Percentiles rank a stretch among this genome's conserved stretches.
Evolutionary conservation across 1,140 invertebrate genomes (phyloP).

Genomic region (Rhopalosiphum maidis): DNA sequence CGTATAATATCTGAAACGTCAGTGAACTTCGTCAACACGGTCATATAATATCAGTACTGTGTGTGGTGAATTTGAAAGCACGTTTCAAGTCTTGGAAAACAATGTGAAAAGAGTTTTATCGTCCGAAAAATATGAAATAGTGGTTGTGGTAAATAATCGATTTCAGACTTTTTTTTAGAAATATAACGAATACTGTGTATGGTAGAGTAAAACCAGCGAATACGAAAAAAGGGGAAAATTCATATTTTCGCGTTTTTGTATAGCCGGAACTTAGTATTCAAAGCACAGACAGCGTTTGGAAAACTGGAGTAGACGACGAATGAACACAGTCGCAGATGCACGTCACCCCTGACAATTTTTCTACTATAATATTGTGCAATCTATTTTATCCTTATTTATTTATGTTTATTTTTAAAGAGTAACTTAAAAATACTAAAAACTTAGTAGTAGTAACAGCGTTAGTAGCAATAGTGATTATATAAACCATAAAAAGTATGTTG

Average conservation of each 20-base stretch:
- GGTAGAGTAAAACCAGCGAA: not conserved
- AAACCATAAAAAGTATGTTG: not conserved
- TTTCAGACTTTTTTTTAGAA: constrained; percentile 8
- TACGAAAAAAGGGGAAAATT: constrained; percentile 19
- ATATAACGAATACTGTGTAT: constrained; percentile 20
- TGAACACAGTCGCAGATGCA: constrained; percentile 53
- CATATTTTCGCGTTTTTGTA: constrained; percentile 47
- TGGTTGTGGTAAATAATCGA: constrained; percentile 42
- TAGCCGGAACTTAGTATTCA: constrained; percentile 50
- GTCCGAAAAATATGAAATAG: constrained; percentile 31
- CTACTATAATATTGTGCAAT: constrained; percentile 40
- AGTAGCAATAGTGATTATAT: not conserved
- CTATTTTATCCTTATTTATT: not conserved
- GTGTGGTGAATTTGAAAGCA: constrained; percentile 29
- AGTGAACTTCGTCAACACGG: constrained; percentile 34
- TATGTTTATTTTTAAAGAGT: not conserved
- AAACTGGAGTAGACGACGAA: constrained; percentile 52
- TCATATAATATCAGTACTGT: constrained; percentile 19
- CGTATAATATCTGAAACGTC: constrained; percentile 32
- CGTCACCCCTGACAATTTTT: constrained; percentile 44
- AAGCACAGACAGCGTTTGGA: constrained; percentile 27
- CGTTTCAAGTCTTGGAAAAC: constrained; percentile 17
- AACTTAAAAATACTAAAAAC: not conserved
- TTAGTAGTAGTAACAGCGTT: not conserved
- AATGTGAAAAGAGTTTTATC: constrained; percentile 27